Conservation (phyloP, 1,140 invertebrate genomes). For the Elymnias hypermnestra region DNA sequence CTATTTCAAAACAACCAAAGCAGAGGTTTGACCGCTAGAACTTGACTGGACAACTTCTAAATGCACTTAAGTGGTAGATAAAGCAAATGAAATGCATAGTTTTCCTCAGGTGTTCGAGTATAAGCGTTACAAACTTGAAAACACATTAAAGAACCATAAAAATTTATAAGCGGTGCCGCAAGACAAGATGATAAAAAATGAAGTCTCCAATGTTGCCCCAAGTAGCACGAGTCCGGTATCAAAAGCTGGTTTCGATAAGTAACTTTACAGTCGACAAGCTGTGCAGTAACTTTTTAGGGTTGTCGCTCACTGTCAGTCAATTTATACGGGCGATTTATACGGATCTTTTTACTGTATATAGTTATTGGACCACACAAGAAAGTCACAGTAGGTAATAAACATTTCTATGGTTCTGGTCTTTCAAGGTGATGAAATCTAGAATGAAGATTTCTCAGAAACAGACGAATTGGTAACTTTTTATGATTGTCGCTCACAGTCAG, state of each 20-base stretch:
- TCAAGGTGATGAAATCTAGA: no score
- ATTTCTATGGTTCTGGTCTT: no score
- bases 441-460: no score
- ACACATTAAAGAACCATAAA: not conserved
- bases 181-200: not conserved
- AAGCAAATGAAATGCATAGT: not conserved
- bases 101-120: not conserved
- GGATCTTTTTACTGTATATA: no score
- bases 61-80: not conserved
- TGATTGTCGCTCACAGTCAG: not conserved
- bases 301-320: not conserved
- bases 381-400: no score
- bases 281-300: not conserved
- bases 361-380: no score
- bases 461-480: no score
- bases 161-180: not conserved
- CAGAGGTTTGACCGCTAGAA: no score
- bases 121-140: not conserved
- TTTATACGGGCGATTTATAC: no score
- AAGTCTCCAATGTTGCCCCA: not conserved
- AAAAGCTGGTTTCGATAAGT: not conserved
- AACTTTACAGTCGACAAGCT: not conserved
- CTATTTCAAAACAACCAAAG: no score
- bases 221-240: not conserved
- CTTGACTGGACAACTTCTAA: not conserved